These are phyloP conservation scores for Engraulis encrasicolus DNA, from an alignment of 2,113 vertebrate genomes.

Conservation along the genomic window DNA sequence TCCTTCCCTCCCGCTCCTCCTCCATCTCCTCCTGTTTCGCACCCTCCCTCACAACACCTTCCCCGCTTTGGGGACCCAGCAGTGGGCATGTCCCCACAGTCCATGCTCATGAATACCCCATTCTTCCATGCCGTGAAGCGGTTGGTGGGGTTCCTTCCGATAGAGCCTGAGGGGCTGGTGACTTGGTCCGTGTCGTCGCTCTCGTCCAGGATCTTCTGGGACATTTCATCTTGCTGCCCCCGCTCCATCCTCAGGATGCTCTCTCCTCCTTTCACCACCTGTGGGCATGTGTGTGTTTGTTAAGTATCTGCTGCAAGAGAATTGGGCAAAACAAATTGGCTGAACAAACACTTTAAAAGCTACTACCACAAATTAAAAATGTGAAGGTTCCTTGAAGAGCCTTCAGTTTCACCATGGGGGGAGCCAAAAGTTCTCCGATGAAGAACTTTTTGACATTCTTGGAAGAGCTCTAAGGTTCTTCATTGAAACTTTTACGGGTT, in stretches of 20 bases:
- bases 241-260: constrained; percentile 52
- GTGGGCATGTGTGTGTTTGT: too few relatives aligned
- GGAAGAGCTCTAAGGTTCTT: too few relatives aligned
- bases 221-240: not conserved
- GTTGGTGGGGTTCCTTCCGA: constrained; percentile 49
- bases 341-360: too few relatives aligned
- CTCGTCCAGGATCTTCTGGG: constrained; percentile 9
- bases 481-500: too few relatives aligned
- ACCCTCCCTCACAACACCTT: constrained; percentile 48
- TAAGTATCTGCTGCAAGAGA: too few relatives aligned
- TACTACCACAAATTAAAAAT: too few relatives aligned
- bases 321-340: too few relatives aligned
- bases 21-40: constrained; percentile 30
- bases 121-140: constrained; percentile 49
- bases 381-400: too few relatives aligned
- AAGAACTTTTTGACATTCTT: too few relatives aligned
- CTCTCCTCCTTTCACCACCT: constrained; percentile 46
- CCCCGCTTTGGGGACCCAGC: constrained; percentile 44
- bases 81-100: constrained; percentile 54
- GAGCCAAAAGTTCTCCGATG: too few relatives aligned
- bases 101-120: constrained; percentile 55
- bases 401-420: too few relatives aligned
- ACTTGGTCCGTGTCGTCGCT: constrained; percentile 53
- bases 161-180: not conserved
- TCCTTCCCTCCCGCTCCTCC: constrained; percentile 1